Evolutionary conservation across 2,113 vertebrate species (phyloP), one percentile per base, ranked within the genome.

Genomic region (Parus major): DNA sequence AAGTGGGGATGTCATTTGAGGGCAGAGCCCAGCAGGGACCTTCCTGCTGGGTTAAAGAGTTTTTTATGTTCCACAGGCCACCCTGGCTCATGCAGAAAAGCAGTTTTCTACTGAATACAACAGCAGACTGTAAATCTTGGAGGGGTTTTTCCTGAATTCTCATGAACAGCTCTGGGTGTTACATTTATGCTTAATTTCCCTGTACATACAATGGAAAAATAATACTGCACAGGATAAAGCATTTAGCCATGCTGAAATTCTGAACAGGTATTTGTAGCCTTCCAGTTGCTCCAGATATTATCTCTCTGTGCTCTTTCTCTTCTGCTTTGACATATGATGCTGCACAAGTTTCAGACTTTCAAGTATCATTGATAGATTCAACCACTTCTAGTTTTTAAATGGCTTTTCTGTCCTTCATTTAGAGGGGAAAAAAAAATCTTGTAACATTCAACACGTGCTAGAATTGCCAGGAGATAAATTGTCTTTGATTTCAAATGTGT

Each of bases 401-500:
- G 59, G 81, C 29, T 82, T 88, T 87, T 76, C 81, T 73, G 59
- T 59, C 82, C 89, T 92, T 91, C 90, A 88, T 87, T 94, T 88
- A 85, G 42, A 63, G 46, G n/a, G n/a, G 7, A 65, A 85, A 83
- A 81, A 82, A 60, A 82, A 53, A 28, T 60, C 56, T 76, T 36
- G 53, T 77, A 82, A 84, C 57, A 68, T 17, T 64, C 73, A 92
- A 79, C 57, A 50, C 0, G 7, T 56, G 61, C 46, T 82, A 61
- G 36, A 96, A 92, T 69, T 94, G 82, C 86, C 53, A 70, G 35
- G 87, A 96, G 77, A 93, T 59, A 91, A 92, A 94, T 66, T 84
- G 75, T 59, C 84, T 96, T 94, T 90, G 93, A 95, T 95, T 95
- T 97, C 90, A 95, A 82, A 90, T 85, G 50, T 80, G 88, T 90